phyloP scores from a whole-genome alignment of 2,113 vertebrate species.

The Suncus etruscus region DNA sequence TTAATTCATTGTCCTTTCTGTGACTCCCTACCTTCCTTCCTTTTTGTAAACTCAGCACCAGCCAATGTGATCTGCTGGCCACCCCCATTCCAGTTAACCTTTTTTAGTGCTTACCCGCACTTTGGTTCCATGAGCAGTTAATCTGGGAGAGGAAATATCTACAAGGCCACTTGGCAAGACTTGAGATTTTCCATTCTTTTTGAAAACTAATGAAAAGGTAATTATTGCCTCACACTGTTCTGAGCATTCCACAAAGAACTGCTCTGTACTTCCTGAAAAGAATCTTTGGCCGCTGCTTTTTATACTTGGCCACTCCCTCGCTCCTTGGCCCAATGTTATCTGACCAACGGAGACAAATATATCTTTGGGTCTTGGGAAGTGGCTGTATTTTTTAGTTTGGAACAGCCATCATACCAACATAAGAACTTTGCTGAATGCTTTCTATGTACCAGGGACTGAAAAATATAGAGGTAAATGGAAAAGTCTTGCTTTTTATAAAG shows the following conservation, averaged over 20 bases:
- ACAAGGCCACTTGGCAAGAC: constrained; percentile 70
- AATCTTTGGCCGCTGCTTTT: constrained; percentile 62
- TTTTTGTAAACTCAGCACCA: constrained; percentile 13
- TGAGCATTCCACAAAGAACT: constrained; percentile 76
- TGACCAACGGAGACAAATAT: constrained; percentile 49
- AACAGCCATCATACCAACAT: constrained; percentile 38
- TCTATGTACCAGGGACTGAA: background rate
- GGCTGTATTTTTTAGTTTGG: constrained; percentile 67
- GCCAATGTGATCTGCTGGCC: background rate
- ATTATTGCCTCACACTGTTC: constrained; percentile 76
- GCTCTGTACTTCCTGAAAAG: constrained; percentile 72
- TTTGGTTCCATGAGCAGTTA: constrained; percentile 65
- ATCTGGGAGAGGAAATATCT: constrained; percentile 75
- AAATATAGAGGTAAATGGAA: background rate
- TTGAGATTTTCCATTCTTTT: constrained; percentile 76
- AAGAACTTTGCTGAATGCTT: constrained; percentile 17
- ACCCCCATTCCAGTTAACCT: constrained; percentile 34
- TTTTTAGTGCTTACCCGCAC: constrained; percentile 52
- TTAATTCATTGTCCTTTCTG: constrained; percentile 18
- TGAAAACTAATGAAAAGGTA: constrained; percentile 79
- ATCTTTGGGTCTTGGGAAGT: constrained; percentile 58
- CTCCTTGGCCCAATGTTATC: constrained; percentile 66
- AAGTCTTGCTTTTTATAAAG: background rate
- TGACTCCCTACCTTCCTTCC: background rate
- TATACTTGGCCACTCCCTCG: constrained; percentile 25